Evolutionary conservation across 2,797 vertebrate genomes (phyloP).

Genomic region (Lagorchestes hirsutus): DNA sequence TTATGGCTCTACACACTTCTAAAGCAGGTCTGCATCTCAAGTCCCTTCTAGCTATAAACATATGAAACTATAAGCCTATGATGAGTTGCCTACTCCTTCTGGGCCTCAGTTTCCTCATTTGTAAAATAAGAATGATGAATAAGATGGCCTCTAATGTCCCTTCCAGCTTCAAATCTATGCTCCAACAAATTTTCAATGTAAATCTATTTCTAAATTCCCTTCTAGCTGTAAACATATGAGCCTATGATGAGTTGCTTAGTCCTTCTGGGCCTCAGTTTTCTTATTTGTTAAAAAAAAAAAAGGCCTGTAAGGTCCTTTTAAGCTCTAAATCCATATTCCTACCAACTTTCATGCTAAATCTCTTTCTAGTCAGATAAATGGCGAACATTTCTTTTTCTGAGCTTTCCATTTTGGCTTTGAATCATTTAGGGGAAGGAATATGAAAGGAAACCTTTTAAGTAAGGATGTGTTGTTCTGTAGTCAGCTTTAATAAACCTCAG

Average conservation of each 20-base stretch:
- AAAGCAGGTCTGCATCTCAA: background rate
- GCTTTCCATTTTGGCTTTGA: background rate
- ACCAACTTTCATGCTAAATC: background rate
- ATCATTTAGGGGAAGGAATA: constrained; percentile 59
- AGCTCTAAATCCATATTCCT: constrained; percentile 14
- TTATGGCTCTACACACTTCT: constrained; percentile 19
- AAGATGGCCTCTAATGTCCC: too few relatives aligned
- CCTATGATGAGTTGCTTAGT: background rate
- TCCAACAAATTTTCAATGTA: constrained; percentile 27
- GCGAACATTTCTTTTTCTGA: constrained; percentile 18
- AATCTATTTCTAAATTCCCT: background rate
- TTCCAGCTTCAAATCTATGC: constrained; percentile 8
- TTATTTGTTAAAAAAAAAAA: background rate
- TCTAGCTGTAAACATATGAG: background rate
- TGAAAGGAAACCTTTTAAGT: constrained; percentile 71
- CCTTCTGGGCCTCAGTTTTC: background rate
- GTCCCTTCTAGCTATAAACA: too few relatives aligned
- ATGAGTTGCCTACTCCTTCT: too few relatives aligned
- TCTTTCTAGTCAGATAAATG: constrained; percentile 51
- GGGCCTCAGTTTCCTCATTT: too few relatives aligned
- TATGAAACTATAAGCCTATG: too few relatives aligned
- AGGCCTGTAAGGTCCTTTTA: too few relatives aligned
- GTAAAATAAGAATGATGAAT: too few relatives aligned
- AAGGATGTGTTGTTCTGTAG: constrained; percentile 42
- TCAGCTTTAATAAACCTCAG: constrained; percentile 62